Evolutionary conservation across 2,888 invertebrate species (phyloP).

Genomic region (Tiliacea aurago): DNA sequence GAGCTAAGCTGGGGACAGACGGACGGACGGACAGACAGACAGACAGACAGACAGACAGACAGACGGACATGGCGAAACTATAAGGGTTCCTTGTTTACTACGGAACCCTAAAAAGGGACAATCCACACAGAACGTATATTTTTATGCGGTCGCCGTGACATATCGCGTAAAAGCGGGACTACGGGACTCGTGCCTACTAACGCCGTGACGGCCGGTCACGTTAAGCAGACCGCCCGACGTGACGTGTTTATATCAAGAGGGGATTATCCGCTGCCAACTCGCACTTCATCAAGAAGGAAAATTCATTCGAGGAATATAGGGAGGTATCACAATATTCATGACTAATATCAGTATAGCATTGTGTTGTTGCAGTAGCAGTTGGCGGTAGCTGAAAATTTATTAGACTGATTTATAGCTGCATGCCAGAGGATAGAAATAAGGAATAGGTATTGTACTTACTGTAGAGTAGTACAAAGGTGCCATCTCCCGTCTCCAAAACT

Average conservation of each 20-base stretch:
- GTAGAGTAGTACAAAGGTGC: too few relatives aligned
- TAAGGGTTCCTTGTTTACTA: too few relatives aligned
- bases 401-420: neutral
- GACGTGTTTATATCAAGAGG: conserved; percentile 51
- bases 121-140: conserved; percentile 33
- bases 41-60: too few relatives aligned
- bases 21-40: too few relatives aligned
- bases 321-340: neutral
- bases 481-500: neutral
- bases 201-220: conserved; percentile 50
- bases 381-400: neutral
- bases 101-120: too few relatives aligned
- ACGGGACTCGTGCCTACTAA: conserved; percentile 9
- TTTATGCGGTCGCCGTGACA: conserved; percentile 58
- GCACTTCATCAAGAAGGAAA: neutral
- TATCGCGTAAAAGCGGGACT: conserved; percentile 40
- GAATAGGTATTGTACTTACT: neutral
- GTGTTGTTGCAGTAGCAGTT: too few relatives aligned
- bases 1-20: too few relatives aligned
- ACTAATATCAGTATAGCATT: neutral
- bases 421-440: neutral
- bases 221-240: conserved; percentile 56
- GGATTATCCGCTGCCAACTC: conserved; percentile 52
- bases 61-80: too few relatives aligned
- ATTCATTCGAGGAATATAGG: neutral